These are phyloP conservation scores for Brachyptera risi DNA, from an alignment of 2,888 invertebrate genomes.

Conservation along the genomic window DNA sequence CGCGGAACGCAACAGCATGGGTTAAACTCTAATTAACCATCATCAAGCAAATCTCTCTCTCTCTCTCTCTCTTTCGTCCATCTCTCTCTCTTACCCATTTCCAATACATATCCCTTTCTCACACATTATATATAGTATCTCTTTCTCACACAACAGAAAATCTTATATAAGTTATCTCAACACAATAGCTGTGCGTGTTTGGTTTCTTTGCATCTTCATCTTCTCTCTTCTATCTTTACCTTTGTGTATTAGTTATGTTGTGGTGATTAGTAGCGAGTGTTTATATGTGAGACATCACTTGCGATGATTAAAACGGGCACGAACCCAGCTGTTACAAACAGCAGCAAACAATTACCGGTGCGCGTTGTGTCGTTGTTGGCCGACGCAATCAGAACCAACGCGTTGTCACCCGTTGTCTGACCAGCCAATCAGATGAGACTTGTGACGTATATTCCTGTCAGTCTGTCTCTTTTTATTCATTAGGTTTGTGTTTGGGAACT, in stretches of 20 bases:
- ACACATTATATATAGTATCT: too few relatives aligned
- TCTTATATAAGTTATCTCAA: too few relatives aligned
- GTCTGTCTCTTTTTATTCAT: too few relatives aligned
- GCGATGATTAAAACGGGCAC: slow-evolving; percentile 15
- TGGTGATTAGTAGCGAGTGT: slow-evolving; percentile 17
- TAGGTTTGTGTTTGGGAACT: too few relatives aligned
- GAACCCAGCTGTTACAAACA: slow-evolving; percentile 16
- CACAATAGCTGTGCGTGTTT: too few relatives aligned
- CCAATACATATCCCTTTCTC: too few relatives aligned
- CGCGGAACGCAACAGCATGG: slow-evolving; percentile 35
- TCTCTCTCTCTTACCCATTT: neutral
- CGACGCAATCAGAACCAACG: neutral
- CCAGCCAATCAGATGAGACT: too few relatives aligned
- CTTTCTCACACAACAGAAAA: too few relatives aligned
- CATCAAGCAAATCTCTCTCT: slow-evolving; percentile 21
- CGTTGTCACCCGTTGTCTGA: slow-evolving; percentile 4
- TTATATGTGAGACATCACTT: slow-evolving; percentile 15
- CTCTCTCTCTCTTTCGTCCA: neutral
- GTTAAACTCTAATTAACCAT: slow-evolving; percentile 23
- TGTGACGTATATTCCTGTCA: too few relatives aligned
- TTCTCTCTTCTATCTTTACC: too few relatives aligned
- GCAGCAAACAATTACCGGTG: slow-evolving; percentile 21
- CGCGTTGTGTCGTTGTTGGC: too few relatives aligned
- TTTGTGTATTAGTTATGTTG: neutral
- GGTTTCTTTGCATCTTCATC: too few relatives aligned